These are phyloP conservation scores for Darevskia nairensis DNA, from an alignment of 2,797 vertebrate species.

Conservation along the genomic window DNA sequence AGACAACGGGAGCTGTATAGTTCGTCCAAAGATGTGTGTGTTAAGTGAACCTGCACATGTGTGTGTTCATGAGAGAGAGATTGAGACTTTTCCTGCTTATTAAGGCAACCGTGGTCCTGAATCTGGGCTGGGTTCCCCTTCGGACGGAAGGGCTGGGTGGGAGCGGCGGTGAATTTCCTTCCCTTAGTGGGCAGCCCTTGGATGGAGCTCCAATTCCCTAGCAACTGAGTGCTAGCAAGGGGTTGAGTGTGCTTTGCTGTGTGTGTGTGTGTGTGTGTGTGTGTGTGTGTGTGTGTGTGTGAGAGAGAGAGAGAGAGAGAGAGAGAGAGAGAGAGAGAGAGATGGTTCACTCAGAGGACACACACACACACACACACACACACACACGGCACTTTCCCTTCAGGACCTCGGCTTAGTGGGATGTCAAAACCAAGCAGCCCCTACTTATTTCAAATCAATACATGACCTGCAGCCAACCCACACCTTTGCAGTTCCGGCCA, in stretches of 20 bases:
- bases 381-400: not conserved
- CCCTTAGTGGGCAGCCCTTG: not conserved
- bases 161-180: not conserved
- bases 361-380: not conserved
- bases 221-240: not conserved
- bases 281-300: not conserved
- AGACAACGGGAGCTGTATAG: too few species aligned
- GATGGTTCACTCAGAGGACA: not conserved
- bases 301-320: too few species aligned
- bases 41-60: not conserved
- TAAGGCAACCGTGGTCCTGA: not conserved
- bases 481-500: too few species aligned
- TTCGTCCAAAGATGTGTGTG: too few species aligned
- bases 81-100: not conserved
- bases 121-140: not conserved
- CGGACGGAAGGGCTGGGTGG: constrained; percentile 24
- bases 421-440: not conserved
- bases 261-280: not conserved
- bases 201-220: not conserved
- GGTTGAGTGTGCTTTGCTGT: not conserved
- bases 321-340: too few species aligned
- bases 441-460: not conserved
- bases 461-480: too few species aligned
- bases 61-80: not conserved
- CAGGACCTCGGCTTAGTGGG: not conserved